Percentiles rank a stretch among this genome's conserved stretches.
Evolutionary conservation across 2,113 vertebrate genomes (phyloP).

Genomic region (Triplophysa rosa): DNA sequence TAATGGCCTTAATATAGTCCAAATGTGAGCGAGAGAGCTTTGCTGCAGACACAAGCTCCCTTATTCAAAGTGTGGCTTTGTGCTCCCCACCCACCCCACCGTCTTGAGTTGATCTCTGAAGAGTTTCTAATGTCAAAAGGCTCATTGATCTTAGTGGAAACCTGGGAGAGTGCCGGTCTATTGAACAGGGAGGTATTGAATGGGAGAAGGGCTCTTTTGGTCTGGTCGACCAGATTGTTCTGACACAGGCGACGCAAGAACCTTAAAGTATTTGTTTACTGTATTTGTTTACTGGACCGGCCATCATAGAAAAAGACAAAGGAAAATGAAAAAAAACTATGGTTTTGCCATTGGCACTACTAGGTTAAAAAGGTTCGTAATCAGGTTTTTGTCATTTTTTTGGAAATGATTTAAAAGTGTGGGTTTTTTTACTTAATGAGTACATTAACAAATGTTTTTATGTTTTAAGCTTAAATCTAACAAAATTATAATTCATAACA

Average conservation of each 20-base stretch:
- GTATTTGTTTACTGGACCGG: neutral
- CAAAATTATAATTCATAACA: neutral
- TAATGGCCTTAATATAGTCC: constrained; percentile 1
- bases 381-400: too few species aligned
- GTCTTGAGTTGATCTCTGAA: constrained; percentile 27
- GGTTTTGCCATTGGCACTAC: neutral
- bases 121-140: constrained; percentile 48
- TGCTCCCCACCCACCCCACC: neutral
- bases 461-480: too few species aligned
- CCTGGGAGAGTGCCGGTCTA: constrained; percentile 29
- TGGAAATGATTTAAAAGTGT: too few species aligned
- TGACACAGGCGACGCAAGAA: constrained; percentile 7
- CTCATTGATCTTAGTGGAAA: constrained; percentile 39
- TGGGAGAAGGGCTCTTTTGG: constrained; percentile 15
- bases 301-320: neutral
- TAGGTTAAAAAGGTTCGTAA: neutral
- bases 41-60: constrained; percentile 36
- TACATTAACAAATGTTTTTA: too few species aligned
- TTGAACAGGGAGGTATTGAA: constrained; percentile 29
- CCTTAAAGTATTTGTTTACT: neutral
- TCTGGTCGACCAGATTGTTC: constrained; percentile 7
- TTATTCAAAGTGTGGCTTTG: constrained; percentile 33
- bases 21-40: constrained; percentile 21
- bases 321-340: neutral
- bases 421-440: too few species aligned